These are phyloP conservation scores for Taenioides sp. DNA, from an alignment of 2,797 vertebrate genomes.

Conservation along the genomic window DNA sequence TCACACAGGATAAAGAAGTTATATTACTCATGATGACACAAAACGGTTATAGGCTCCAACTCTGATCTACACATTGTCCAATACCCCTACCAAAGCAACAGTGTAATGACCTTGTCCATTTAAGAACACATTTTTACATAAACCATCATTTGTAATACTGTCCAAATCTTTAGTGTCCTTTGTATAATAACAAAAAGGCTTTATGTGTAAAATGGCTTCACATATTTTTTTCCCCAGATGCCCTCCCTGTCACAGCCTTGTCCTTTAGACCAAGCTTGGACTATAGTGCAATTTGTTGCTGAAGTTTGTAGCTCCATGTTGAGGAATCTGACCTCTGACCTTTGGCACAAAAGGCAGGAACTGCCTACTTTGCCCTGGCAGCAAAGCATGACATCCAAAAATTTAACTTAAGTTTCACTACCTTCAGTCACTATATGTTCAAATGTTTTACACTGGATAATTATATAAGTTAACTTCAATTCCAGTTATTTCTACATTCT, in stretches of 20 bases:
- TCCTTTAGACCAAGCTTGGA: background rate
- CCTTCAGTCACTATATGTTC: background rate
- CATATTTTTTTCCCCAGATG: background rate
- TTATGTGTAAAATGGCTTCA: background rate
- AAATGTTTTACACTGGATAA: background rate
- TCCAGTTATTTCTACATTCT: background rate
- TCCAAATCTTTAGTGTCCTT: background rate
- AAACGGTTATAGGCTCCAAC: too few species aligned
- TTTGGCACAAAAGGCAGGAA: conserved; percentile 11
- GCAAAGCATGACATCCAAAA: background rate
- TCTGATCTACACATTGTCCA: background rate
- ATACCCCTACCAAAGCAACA: background rate
- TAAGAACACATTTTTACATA: too few species aligned
- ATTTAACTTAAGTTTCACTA: background rate
- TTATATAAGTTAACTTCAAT: background rate
- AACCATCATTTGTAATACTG: too few species aligned
- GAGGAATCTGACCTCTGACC: conserved; percentile 10
- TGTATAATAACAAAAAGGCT: background rate
- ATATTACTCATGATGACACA: too few species aligned
- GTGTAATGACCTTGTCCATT: too few species aligned
- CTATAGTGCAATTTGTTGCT: background rate
- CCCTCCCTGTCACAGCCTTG: background rate
- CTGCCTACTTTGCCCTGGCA: background rate
- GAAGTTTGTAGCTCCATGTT: conserved; percentile 6
- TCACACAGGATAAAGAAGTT: too few species aligned